These are phyloP conservation scores for Invenusta paracnida DNA, from an alignment of 2,888 invertebrate genomes.

Conservation along the genomic window DNA sequence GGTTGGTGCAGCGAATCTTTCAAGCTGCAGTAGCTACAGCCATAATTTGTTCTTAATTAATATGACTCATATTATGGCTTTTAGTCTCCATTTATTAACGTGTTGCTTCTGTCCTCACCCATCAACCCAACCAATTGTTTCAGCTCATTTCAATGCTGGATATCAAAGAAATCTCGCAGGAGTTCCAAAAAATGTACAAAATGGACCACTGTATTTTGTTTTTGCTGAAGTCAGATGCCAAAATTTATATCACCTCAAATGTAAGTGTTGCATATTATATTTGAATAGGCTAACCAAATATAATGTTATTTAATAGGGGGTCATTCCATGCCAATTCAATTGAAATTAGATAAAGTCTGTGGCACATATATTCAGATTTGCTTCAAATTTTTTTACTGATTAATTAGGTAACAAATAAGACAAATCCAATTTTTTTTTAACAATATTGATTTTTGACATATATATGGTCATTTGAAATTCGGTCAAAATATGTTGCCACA, in stretches of 20 bases:
- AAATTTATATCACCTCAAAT: conserved; percentile 90
- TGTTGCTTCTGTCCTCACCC: no score
- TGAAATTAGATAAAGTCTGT: neutral
- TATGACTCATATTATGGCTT: no score
- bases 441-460: neutral
- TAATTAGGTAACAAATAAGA: neutral
- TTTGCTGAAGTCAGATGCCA: conserved; percentile 78
- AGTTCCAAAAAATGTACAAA: conserved; percentile 83
- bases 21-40: no score
- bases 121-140: no score
- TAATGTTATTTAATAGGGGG: no score
- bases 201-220: conserved; percentile 95
- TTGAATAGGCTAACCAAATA: no score
- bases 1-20: no score
- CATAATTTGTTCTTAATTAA: no score
- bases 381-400: neutral
- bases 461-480: neutral
- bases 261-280: conserved; percentile 66
- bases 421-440: neutral
- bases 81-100: no score
- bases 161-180: conserved; percentile 88
- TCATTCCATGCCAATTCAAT: neutral
- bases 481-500: neutral
- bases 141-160: conserved; percentile 90
- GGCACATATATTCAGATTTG: neutral